These are phyloP conservation scores for Pteronotus mesoamericanus DNA, from an alignment of 2,797 vertebrate species.

Conservation along the genomic window DNA sequence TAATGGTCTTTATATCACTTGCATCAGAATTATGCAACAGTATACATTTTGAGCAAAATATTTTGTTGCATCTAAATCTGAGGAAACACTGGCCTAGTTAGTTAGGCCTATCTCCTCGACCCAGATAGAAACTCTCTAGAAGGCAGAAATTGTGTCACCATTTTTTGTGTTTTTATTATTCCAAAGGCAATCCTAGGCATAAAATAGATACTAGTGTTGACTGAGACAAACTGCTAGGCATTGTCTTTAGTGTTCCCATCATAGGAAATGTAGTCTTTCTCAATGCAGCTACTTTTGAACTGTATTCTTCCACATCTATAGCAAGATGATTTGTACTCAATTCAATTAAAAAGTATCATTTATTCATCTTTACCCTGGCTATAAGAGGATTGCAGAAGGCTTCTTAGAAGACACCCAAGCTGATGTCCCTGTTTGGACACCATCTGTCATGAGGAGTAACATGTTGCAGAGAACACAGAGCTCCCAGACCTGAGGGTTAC, in stretches of 20 bases:
- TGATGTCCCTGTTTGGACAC: too few relatives aligned
- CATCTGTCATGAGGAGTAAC: too few relatives aligned
- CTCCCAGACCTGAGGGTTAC: too few relatives aligned
- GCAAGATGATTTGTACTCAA: not conserved
- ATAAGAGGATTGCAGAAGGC: not conserved
- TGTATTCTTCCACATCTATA: not conserved
- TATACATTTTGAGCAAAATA: conserved; percentile 40
- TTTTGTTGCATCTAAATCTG: conserved; percentile 27
- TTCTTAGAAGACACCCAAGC: not conserved
- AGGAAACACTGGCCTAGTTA: not conserved
- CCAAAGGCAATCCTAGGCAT: not conserved
- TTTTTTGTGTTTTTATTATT: not conserved
- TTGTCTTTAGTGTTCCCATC: not conserved
- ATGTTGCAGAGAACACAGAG: too few relatives aligned
- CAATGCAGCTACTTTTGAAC: not conserved
- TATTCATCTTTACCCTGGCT: not conserved
- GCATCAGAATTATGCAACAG: conserved; percentile 13
- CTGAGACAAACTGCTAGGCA: not conserved
- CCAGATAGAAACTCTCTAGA: not conserved
- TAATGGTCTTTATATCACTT: not conserved
- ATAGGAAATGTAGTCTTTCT: not conserved
- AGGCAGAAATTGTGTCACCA: not conserved
- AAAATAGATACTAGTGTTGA: not conserved
- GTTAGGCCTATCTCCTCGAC: not conserved
- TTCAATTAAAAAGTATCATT: not conserved